Evolutionary conservation across 2,113 vertebrate species (phyloP).

Genomic region (Lethenteron reissneri): DNA sequence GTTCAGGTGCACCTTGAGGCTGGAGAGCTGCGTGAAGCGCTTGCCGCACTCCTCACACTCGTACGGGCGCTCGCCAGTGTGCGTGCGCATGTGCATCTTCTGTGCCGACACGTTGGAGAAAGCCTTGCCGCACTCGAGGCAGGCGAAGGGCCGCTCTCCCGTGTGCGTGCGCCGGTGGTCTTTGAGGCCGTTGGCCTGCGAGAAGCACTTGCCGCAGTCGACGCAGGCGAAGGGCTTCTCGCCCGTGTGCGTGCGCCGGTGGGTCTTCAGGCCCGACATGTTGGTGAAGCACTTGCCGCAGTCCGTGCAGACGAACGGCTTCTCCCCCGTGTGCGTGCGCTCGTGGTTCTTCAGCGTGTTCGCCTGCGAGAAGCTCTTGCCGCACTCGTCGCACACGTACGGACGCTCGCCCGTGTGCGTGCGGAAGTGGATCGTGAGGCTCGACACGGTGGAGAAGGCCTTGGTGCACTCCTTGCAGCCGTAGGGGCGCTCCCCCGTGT

Average conservation of each 20-base stretch:
- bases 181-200: neutral
- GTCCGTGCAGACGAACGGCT: constrained; percentile 37
- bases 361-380: constrained; percentile 51
- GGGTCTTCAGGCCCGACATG: neutral
- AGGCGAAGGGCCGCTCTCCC: neutral
- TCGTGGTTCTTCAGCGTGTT: constrained; percentile 56
- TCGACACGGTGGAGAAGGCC: constrained; percentile 59
- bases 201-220: neutral
- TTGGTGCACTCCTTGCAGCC: constrained; percentile 48
- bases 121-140: neutral
- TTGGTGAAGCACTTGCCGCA: constrained; percentile 15
- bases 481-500: constrained; percentile 25
- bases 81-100: constrained; percentile 1
- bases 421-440: constrained; percentile 60
- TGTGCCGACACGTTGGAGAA: neutral
- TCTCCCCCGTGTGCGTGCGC: constrained; percentile 44
- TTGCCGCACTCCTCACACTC: neutral
- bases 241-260: neutral
- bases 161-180: constrained; percentile 2
- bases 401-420: constrained; percentile 49
- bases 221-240: neutral
- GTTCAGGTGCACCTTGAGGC: constrained; percentile 17
- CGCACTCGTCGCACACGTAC: constrained; percentile 48
- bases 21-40: constrained; percentile 11
- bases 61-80: neutral